Evolutionary conservation across 2,888 invertebrate species (phyloP).

Genomic region (Gryllus longicercus): DNA sequence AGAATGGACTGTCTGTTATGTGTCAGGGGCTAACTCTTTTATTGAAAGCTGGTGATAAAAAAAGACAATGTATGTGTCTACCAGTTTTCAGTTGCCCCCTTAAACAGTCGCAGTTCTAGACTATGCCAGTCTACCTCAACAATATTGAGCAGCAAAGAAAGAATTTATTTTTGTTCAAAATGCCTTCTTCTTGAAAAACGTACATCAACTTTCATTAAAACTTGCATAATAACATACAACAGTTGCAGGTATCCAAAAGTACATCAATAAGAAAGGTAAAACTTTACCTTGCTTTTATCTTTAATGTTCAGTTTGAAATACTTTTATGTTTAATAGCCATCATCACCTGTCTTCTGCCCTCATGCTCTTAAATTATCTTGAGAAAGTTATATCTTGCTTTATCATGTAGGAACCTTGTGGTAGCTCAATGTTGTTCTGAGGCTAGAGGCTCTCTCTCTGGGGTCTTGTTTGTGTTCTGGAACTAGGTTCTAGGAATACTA

Average conservation of each 20-base stretch:
- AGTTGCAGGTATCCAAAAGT: too few relatives aligned
- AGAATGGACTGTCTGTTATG: neutral
- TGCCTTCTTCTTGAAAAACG: too few relatives aligned
- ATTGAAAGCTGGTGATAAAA: neutral
- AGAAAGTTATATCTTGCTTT: neutral
- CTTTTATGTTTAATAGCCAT: too few relatives aligned
- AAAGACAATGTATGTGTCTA: neutral
- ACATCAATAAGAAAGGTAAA: too few relatives aligned
- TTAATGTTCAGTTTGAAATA: too few relatives aligned
- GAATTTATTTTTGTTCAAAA: neutral
- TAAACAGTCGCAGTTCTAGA: slow-evolving; percentile 17
- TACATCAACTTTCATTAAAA: too few relatives aligned
- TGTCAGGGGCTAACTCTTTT: neutral
- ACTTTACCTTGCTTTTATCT: too few relatives aligned
- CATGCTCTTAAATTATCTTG: too few relatives aligned
- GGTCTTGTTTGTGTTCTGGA: slow-evolving; percentile 8
- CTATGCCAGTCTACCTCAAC: slow-evolving; percentile 11
- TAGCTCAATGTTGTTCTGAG: slow-evolving; percentile 17
- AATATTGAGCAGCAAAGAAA: slow-evolving; percentile 17
- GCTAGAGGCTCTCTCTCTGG: slow-evolving; percentile 17
- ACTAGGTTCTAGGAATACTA: neutral
- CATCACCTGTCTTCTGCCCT: too few relatives aligned
- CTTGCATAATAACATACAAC: too few relatives aligned
- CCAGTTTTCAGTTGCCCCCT: slow-evolving; percentile 17
- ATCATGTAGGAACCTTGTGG: neutral